phyloP scores from a whole-genome alignment of 2,113 vertebrate species.

The Daphoenositta chrysoptera region DNA sequence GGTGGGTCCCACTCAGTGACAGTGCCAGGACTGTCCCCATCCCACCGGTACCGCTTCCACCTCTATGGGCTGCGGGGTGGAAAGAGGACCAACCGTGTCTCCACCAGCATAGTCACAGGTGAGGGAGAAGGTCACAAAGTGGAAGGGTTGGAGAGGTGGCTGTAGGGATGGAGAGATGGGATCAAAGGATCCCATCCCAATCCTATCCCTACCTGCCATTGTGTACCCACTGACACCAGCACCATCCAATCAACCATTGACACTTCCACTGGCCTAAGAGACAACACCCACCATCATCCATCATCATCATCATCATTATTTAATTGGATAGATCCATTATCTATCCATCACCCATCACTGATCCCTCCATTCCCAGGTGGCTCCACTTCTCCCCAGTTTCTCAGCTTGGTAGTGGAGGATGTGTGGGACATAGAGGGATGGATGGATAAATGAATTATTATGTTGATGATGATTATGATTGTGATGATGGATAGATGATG shows the following conservation, averaged over 20 bases:
- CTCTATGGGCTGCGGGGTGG: background rate
- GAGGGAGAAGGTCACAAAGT: background rate
- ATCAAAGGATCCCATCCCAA: background rate
- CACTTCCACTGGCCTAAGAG: background rate
- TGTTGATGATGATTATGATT: background rate
- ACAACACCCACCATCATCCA: background rate
- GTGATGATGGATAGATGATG: background rate
- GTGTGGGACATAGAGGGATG: background rate
- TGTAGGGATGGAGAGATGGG: background rate
- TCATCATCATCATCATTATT: background rate
- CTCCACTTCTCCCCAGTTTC: background rate
- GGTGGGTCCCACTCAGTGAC: accelerated
- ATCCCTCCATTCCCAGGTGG: background rate
- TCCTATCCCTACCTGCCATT: background rate
- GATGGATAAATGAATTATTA: background rate
- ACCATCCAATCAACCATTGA: background rate
- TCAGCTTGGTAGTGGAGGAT: background rate
- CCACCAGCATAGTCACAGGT: background rate
- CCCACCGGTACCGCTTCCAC: background rate
- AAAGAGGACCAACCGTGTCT: background rate
- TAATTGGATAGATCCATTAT: background rate
- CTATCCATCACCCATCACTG: background rate
- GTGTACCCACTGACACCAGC: background rate
- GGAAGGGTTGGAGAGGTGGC: background rate
- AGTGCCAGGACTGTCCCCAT: background rate